Conservation (phyloP, 1,140 invertebrate genomes). For the Nephotettix cincticeps region DNA sequence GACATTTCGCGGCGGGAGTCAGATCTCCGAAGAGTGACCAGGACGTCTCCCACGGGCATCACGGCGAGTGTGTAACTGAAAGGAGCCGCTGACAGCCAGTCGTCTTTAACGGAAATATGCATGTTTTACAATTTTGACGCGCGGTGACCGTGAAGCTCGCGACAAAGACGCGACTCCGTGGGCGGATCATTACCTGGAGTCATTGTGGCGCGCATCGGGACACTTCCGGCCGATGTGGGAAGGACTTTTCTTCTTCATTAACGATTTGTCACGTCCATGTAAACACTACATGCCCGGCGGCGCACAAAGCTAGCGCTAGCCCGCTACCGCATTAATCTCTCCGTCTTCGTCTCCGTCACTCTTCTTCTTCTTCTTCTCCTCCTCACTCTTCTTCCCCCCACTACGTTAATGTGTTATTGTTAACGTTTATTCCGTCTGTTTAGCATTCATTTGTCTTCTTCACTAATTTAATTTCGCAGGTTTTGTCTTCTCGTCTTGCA, state of each 20-base stretch:
- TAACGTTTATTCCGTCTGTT: not conserved
- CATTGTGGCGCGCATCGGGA: slow-evolving; percentile 15
- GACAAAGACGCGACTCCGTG: slow-evolving; percentile 11
- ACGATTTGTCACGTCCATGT: slow-evolving; percentile 28
- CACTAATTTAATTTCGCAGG: too few species aligned
- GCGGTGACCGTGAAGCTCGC: slow-evolving; percentile 21
- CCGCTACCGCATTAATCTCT: not conserved
- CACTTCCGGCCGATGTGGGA: slow-evolving; percentile 27
- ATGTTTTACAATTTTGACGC: slow-evolving; percentile 29
- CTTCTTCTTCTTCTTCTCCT: too few species aligned
- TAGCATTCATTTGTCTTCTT: not conserved
- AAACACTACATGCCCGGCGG: slow-evolving; percentile 4
- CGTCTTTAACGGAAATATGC: slow-evolving; percentile 29
- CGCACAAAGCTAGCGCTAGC: not conserved
- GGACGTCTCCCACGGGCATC: not conserved
- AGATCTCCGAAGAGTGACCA: too few species aligned
- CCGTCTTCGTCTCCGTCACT: too few species aligned
- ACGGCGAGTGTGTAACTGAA: slow-evolving; percentile 19
- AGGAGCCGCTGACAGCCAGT: slow-evolving; percentile 5
- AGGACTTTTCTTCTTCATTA: slow-evolving; percentile 27
- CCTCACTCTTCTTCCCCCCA: not conserved
- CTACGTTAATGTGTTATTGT: not conserved
- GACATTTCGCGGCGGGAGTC: too few species aligned
- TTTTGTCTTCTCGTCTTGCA: too few species aligned
- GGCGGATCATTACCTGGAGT: slow-evolving; percentile 25